Percentiles rank a stretch among this genome's conserved stretches.
These are phyloP conservation scores for Leucophora obtusa DNA, from an alignment of 2,888 invertebrate species.

Conservation along the genomic window DNA sequence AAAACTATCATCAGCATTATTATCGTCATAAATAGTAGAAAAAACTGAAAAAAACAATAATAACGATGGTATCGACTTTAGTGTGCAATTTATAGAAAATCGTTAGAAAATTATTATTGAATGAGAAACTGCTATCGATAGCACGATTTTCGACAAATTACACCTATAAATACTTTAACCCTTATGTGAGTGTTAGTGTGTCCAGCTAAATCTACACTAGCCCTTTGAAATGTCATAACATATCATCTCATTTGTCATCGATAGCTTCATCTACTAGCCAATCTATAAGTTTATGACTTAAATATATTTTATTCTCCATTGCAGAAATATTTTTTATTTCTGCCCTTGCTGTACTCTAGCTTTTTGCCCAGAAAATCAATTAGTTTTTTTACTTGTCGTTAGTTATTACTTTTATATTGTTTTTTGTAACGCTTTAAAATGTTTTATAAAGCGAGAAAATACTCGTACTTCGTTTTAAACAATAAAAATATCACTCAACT, in stretches of 20 bases:
- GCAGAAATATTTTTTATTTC: neutral
- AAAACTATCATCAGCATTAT: conserved; percentile 64
- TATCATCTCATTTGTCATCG: no score
- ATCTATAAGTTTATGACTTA: no score
- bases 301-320: no score
- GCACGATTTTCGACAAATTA: conserved; percentile 50
- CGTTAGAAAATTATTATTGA: conserved; percentile 52
- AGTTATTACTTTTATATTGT: neutral
- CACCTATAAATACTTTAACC: no score
- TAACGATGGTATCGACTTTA: conserved; percentile 47
- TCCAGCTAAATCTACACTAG: no score
- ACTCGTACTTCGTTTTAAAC: no score
- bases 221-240: no score
- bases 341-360: neutral
- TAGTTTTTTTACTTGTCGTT: neutral
- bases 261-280: no score
- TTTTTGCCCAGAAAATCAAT: neutral
- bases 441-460: neutral
- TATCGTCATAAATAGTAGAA: conserved; percentile 70
- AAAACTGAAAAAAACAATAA: conserved; percentile 14
- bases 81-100: conserved; percentile 36
- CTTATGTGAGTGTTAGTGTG: no score
- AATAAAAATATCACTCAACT: neutral
- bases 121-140: conserved; percentile 25
- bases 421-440: conserved; percentile 1